Percentiles rank a stretch among this genome's conserved stretches.
Evolutionary conservation across 2,113 vertebrate genomes (phyloP).

Genomic region (Syngnathoides biaculeatus): DNA sequence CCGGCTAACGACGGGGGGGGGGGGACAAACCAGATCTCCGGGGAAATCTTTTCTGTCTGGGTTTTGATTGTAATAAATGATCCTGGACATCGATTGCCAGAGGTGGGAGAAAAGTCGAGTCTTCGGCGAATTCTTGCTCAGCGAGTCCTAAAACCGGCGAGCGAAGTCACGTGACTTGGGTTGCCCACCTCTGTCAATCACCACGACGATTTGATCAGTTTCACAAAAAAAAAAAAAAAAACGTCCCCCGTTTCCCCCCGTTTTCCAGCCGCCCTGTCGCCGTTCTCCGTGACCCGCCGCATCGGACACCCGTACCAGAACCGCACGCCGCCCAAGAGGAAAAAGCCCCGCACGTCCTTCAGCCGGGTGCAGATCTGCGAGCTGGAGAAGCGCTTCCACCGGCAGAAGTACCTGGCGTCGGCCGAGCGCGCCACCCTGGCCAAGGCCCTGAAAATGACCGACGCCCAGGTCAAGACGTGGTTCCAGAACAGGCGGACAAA

Average conservation of each 20-base stretch:
- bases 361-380: slow-evolving; percentile 95
- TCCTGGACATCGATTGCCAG: background rate
- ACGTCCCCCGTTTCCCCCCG: background rate
- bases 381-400: slow-evolving; percentile 95
- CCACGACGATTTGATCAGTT: background rate
- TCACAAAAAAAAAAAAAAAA: background rate
- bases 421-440: slow-evolving; percentile 85
- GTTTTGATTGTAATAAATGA: slow-evolving; percentile 9
- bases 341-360: slow-evolving; percentile 97
- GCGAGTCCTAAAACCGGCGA: background rate
- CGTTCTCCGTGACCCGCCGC: slow-evolving; percentile 86
- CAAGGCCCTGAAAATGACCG: slow-evolving; percentile 95
- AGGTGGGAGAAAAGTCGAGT: background rate
- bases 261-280: slow-evolving; percentile 82
- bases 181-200: background rate
- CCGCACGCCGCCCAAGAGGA: slow-evolving; percentile 93
- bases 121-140: background rate
- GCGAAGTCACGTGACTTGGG: background rate
- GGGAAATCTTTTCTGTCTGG: slow-evolving; percentile 24
- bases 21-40: slow-evolving; percentile 21
- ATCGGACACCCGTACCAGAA: slow-evolving; percentile 98
- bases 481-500: slow-evolving; percentile 98
- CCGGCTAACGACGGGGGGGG: slow-evolving; percentile 7
- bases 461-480: slow-evolving; percentile 98
- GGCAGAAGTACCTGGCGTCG: slow-evolving; percentile 88